Evolutionary conservation across 2,888 invertebrate genomes (phyloP), one percentile per base, ranked within the genome.

Genomic region (Ceraclea dissimilis): DNA sequence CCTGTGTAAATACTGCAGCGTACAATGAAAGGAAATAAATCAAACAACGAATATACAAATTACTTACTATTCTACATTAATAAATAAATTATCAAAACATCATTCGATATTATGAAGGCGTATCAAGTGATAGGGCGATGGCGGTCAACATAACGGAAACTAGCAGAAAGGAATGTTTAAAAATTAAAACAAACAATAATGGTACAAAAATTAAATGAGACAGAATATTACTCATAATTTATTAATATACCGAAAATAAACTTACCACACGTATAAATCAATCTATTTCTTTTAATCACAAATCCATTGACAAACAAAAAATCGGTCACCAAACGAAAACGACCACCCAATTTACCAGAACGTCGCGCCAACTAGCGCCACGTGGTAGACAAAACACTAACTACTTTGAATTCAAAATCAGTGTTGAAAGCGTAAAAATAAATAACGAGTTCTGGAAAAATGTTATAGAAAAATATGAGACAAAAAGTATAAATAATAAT

Each of bases 111-210:
- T 31, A 10, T 10, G 26, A 60, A 62, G 62, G 62, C 57, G 62
- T 58, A 62, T 58, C 54, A 49, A n/a, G 51, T 53, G 60, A 56
- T 58, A 55, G 60, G 61, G 71, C 71, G 74, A 75, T 77, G 76
- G 76, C 76, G 76, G 76, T 76, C 73, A 73, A 73, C 70, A 72
- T 75, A 74, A 74, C 75, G 74, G 72, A 56, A 59, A 57, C 20
- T 22, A 54, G 26, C 48, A 54, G 52, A 43, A 43, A 20, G 49
- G 34, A 44, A 33, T 50, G 39, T 39, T 53, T 19, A 16, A 19
- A 48, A 33, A 48, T 53, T 21, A 26, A 18, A 13, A 6, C 26
- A 6, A n/a, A 6, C 26, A 26, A 6, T 26, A 26, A 26, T 26
- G 5, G 26, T 26, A 6, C 26, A 10, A 10, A 26, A 10, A 26